Evolutionary conservation across 2,113 vertebrate species (phyloP), one percentile per base, ranked within the genome.

Genomic region (Ammodytes marinus): DNA sequence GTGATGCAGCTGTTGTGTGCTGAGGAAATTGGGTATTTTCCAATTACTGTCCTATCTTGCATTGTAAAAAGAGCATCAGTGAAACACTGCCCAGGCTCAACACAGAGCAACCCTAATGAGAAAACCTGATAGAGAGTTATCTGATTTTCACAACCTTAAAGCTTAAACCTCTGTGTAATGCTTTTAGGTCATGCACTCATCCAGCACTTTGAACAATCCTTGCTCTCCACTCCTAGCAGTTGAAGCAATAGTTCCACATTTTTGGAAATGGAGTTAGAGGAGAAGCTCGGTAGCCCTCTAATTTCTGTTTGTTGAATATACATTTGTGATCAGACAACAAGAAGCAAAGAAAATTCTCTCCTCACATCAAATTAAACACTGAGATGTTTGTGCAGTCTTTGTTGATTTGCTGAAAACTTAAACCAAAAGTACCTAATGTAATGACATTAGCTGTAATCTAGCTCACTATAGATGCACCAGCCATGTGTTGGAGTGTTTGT

Each of bases 61-160:
- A 73, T 27, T 54, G 55, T 27, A 45, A 67, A 2, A 3, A 46
- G 19, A 11, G 0, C 15, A 19, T 17, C 45, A 0, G 19, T 37
- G 47, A 79, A 67, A 50, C 10, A 12, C 14, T 37, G 47, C 8
- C 42, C 37, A 27, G 13, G 63, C 15, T 27, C 3, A 81, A 74
- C 63, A 19, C 69, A 35, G 12, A 13, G 19, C 42, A 3, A 2
- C n/a, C 7, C 50, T 63, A 77, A 82, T 63, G 69, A 77, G 61
- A 70, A 89, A 79, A 80, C 37, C 65, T 60, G 50, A 80, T 55
- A 40, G 9, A 35, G 55, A 67, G 69, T 75, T 59, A 85, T 84
- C 61, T 0, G 69, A 64, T 81, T 77, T 69, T 57, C 42, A 35
- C 0, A 50, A 69, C 27, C 27, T 27, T 9, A 19, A 78, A 82